Evolutionary conservation across 37 sponge, comb jelly and placozoan species (phyloP).

Genomic region (Cliona cf. orientalis): DNA sequence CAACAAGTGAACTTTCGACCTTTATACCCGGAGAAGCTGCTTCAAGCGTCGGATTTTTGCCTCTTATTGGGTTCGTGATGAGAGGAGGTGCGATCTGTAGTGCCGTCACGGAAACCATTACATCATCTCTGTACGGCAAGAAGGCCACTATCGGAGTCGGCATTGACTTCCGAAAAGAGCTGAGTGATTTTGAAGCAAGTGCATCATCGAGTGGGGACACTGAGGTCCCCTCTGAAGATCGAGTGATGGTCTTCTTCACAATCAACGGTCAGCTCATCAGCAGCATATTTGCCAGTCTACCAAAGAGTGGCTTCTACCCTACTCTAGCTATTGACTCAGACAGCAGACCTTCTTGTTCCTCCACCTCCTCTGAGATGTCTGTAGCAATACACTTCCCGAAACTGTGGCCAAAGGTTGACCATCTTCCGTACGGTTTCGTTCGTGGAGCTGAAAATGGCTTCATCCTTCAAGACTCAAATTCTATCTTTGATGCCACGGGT

Average conservation of each 20-base stretch:
- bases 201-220: not conserved
- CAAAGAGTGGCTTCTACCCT: slow-evolving; percentile 40
- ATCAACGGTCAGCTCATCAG: slow-evolving; percentile 46
- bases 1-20: not conserved
- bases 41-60: slow-evolving; percentile 43
- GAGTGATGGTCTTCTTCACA: slow-evolving; percentile 59
- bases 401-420: slow-evolving; percentile 21
- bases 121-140: not conserved
- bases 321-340: slow-evolving; percentile 43
- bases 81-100: slow-evolving; percentile 10
- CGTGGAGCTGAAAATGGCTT: slow-evolving; percentile 11
- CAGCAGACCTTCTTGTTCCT: not conserved
- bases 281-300: slow-evolving; percentile 11
- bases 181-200: not conserved
- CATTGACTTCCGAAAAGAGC: slow-evolving; percentile 16
- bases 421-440: slow-evolving; percentile 54
- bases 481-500: not conserved
- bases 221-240: not conserved
- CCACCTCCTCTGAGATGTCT: not conserved
- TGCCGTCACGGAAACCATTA: slow-evolving; percentile 7
- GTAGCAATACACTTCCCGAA: slow-evolving; percentile 34
- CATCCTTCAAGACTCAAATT: not conserved
- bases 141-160: slow-evolving; percentile 52
- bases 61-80: slow-evolving; percentile 62
- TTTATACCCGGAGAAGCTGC: slow-evolving; percentile 43